Evolutionary conservation across 2,888 invertebrate species (phyloP), one percentile per base, ranked within the genome.

Genomic region (Dugesia japonica): DNA sequence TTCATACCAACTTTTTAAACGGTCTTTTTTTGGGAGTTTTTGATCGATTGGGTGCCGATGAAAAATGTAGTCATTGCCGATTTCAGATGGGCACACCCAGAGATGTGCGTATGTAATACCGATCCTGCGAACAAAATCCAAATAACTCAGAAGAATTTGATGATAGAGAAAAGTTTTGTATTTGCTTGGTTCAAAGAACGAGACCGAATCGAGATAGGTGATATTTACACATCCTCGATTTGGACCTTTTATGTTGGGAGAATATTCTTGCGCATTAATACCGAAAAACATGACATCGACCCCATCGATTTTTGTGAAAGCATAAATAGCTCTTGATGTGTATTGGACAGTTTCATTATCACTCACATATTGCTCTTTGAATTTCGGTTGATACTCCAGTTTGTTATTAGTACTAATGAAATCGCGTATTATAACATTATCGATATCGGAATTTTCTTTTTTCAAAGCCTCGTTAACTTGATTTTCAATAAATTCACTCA

Each of bases 21-120:
- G 56, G n/a, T 56, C 56, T 56, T 56, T 56, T 23, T 56, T 56
- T 56, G 56, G 56, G 7, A 56, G 56, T n/a, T 56, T 56, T 23
- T 56, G 56, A 9, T 56, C 56, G 17, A 56, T n/a, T 7, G 56
- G 56, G 17, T 56, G 56, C 17, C 56, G n/a, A n/a, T 56, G 56
- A n/a, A 56, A 56, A 9, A 56, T 56, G 17, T 56, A 56, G 23
- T 56, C 56, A n/a, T 56, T 56, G 4, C 56, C 56, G n/a, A 20
- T 56, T 56, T 56, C 56, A 4, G 56, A n/a, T 9, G 56, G 56
- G 23, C 56, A 56, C 1, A 56, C 56, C 56, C 56, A 56, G 4
- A 56, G 7, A 56, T 56, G n/a, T 9, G 56, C 56, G 17, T 9
- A 56, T 23, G 7, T 56, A 4, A 56, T 20, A 56, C n/a, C 56